Evolutionary conservation across 2,113 vertebrate species (phyloP).

Genomic region (Cavia porcellus): DNA sequence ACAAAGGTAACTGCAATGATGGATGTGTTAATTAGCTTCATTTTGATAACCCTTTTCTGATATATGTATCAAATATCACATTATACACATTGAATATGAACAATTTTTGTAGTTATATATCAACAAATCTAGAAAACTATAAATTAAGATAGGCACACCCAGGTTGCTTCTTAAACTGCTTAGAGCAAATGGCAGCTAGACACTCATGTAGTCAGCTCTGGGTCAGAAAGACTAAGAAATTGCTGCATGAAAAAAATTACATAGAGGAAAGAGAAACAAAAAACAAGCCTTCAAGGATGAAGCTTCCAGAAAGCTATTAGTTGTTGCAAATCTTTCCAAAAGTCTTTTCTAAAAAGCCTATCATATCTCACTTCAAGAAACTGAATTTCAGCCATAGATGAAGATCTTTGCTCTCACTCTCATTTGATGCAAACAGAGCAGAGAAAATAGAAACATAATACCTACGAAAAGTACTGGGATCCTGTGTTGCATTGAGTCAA

Average conservation of each 20-base stretch:
- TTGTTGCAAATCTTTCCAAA: slow-evolving; percentile 30
- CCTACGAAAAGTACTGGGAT: not conserved
- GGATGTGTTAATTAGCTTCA: not conserved
- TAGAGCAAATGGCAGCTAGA: not conserved
- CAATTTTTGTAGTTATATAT: not conserved
- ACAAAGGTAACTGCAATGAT: not conserved
- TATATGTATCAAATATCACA: not conserved
- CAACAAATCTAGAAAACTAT: not conserved
- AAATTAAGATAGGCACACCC: not conserved
- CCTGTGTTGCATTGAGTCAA: not conserved
- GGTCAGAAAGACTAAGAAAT: not conserved
- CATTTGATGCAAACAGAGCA: not conserved
- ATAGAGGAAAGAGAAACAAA: not conserved
- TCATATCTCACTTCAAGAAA: not conserved
- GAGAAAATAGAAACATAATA: not conserved
- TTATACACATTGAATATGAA: not conserved
- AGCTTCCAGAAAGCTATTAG: slow-evolving; percentile 1
- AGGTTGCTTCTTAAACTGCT: not conserved
- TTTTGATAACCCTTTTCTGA: not conserved
- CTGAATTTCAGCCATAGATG: not conserved
- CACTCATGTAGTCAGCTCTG: not conserved
- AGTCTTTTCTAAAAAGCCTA: slow-evolving; percentile 25
- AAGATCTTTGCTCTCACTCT: not conserved
- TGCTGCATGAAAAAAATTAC: not conserved
- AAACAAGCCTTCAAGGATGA: not conserved